Conservation (phyloP, 2,113 vertebrate species). For the Grammomys dolichurus region DNA sequence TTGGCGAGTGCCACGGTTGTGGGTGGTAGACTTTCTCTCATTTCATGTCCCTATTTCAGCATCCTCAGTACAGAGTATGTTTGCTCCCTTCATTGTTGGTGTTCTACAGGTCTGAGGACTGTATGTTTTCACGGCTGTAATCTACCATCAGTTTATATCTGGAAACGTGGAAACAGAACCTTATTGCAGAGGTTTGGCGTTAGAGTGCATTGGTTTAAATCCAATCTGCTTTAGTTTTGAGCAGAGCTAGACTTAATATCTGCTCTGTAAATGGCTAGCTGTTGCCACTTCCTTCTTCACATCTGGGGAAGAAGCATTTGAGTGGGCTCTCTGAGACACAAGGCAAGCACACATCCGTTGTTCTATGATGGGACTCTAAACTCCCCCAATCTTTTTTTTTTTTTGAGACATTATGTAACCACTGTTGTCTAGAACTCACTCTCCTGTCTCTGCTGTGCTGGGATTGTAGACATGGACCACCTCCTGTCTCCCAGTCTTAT, state of each 20-base stretch:
- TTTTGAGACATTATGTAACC: neutral
- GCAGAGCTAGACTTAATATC: neutral
- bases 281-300: neutral
- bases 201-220: neutral
- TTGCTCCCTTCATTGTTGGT: neutral
- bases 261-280: neutral
- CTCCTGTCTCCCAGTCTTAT: neutral
- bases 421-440: neutral
- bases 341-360: neutral
- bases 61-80: neutral
- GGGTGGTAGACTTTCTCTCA: neutral
- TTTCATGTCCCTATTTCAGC: neutral
- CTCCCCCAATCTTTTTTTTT: neutral
- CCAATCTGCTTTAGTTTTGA: constrained; percentile 8
- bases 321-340: neutral
- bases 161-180: neutral
- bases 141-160: neutral
- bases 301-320: neutral
- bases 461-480: neutral
- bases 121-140: neutral
- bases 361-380: neutral
- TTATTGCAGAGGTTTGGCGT: neutral
- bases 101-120: neutral
- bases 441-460: neutral
- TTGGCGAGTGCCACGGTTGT: neutral